A percentile compares a stretch with the other conserved stretches of the same genome.
Conservation (phyloP, 2,888 invertebrate genomes). For the Drosophila borealis region DNA sequence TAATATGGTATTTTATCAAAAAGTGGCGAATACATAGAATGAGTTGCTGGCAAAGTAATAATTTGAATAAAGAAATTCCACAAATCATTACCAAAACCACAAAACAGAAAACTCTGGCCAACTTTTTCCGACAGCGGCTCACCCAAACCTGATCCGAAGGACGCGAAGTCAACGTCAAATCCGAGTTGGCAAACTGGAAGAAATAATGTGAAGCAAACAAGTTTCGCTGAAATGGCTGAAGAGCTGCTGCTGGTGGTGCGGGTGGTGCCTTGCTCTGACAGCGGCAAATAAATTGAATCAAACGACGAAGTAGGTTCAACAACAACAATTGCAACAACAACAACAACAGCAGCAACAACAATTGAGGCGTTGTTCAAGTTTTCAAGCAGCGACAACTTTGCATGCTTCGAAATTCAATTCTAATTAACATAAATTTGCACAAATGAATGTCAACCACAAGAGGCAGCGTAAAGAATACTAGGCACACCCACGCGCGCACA, state of each 20-base stretch:
- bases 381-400: constrained; percentile 58
- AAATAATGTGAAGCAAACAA: constrained; percentile 39
- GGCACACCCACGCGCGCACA: constrained; percentile 17
- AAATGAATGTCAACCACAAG: constrained; percentile 80
- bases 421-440: constrained; percentile 80
- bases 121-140: constrained; percentile 48
- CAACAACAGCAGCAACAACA: constrained; percentile 14
- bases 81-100: constrained; percentile 71
- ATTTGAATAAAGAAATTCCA: constrained; percentile 69
- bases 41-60: constrained; percentile 41
- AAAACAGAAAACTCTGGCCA: constrained; percentile 55
- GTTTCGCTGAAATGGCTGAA: constrained; percentile 24
- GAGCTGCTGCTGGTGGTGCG: constrained; percentile 11
- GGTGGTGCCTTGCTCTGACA: constrained; percentile 49
- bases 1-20: constrained; percentile 28
- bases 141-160: constrained; percentile 3
- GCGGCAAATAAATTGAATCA: constrained; percentile 75
- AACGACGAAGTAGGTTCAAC: constrained; percentile 58
- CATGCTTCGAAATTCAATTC: constrained; percentile 78
- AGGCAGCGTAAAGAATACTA: constrained; percentile 41
- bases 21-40: constrained; percentile 33
- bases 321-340: constrained; percentile 21
- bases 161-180: constrained; percentile 27
- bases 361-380: constrained; percentile 20
- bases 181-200: constrained; percentile 18